Evolutionary conservation across 2,888 invertebrate species (phyloP), one percentile per base, ranked within the genome.

Genomic region (Drosophila borborema): DNA sequence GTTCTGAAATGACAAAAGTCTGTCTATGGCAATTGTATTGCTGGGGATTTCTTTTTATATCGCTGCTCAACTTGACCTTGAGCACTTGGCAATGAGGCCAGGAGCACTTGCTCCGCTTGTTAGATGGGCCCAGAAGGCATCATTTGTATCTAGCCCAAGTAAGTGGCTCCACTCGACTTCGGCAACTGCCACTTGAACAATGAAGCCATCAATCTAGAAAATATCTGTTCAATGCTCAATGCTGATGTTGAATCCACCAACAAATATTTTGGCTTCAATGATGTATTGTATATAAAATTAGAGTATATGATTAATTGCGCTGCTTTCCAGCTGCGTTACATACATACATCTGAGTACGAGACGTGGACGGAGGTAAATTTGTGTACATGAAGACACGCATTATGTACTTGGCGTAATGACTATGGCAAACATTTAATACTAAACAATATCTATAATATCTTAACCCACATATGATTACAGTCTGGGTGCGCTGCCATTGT

Each of bases 251-350:
- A 62, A 71, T 58, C 56, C 54, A 61, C 65, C 20, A 38, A 73
- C 64, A 81, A 80, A 71, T 72, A 38, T 68, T 66, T 66, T 18
- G 80, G 77, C 73, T 74, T 71, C 72, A 79, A 72, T 81, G 79
- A 77, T 83, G 89, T 79, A 89, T 73, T 66, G 86, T 81, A 68
- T 69, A 89, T 82, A 75, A 80, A 87, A 89, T 85, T 81, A 75
- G 80, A 74, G 72, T 72, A 72, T 46, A 72, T 84, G 88, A 87
- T 89, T 85, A 80, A 89, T 87, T 81, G 85, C 72, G 84, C 58
- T 86, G 68, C 74, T 67, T 82, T 56, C 56, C 58, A 34, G 38
- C 40, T 51, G 16, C n/a, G 64, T 45, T 36, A 63, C 54, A 66
- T n/a, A 46, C 54, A 66, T n/a, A 34, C 54, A 66, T n/a, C 38